These are phyloP conservation scores for Pyrrhia umbra DNA, from an alignment of 2,888 invertebrate genomes.

Conservation along the genomic window DNA sequence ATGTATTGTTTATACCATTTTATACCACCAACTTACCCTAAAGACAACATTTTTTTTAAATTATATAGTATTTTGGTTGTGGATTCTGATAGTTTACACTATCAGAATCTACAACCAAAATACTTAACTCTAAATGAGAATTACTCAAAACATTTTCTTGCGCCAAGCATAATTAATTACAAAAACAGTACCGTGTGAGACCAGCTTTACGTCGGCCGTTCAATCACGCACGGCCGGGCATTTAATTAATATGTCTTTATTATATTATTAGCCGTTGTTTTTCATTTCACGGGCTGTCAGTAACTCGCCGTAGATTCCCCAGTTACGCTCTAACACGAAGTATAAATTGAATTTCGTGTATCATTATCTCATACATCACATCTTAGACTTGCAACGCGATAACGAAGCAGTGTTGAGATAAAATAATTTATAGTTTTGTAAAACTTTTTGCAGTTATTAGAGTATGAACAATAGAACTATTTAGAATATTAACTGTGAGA, in stretches of 20 bases:
- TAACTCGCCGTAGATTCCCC: conserved; percentile 21
- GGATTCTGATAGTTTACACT: too few species aligned
- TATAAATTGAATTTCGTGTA: conserved; percentile 56
- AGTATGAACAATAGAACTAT: conserved; percentile 52
- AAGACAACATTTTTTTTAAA: too few species aligned
- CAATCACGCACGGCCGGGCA: conserved; percentile 9
- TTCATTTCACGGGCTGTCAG: conserved; percentile 62
- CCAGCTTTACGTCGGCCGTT: conserved; percentile 1
- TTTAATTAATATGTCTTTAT: conserved; percentile 51
- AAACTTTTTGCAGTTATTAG: conserved; percentile 50
- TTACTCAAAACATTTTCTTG: conserved; percentile 8
- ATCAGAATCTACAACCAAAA: too few species aligned
- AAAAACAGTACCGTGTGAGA: neutral
- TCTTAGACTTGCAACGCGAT: conserved; percentile 45
- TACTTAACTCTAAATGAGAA: too few species aligned
- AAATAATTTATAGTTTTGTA: conserved; percentile 50
- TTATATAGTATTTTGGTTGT: too few species aligned
- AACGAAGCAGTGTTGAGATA: conserved; percentile 33
- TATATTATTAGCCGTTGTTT: conserved; percentile 43
- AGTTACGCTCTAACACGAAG: conserved; percentile 20
- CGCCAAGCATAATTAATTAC: conserved; percentile 23
- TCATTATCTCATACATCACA: conserved; percentile 60
- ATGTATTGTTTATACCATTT: too few species aligned
- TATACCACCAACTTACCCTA: too few species aligned
- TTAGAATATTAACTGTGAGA: conserved; percentile 44